phyloP scores from a whole-genome alignment of 2,113 vertebrate genomes.

The Lagenorhynchus albirostris region DNA sequence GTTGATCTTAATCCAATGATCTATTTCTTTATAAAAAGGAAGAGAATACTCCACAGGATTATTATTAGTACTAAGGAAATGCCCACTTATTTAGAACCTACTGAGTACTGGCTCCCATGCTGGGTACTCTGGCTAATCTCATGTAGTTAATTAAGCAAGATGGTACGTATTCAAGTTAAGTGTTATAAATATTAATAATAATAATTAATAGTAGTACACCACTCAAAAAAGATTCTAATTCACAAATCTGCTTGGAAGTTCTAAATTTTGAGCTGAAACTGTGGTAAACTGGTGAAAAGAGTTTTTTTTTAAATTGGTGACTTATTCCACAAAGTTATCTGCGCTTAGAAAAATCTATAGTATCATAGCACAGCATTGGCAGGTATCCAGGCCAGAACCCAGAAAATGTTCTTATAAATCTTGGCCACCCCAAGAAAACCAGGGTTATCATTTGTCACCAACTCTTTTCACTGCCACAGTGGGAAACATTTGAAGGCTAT shows the following conservation, averaged over 20 bases:
- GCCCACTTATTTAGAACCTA: slow-evolving; percentile 4
- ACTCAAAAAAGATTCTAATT: slow-evolving; percentile 5
- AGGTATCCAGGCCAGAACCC: background rate
- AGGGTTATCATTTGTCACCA: background rate
- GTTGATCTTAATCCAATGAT: background rate
- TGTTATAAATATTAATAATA: background rate
- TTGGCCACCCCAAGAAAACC: background rate
- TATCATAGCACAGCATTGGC: background rate
- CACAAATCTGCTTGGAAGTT: background rate
- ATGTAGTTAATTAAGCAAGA: slow-evolving; percentile 29
- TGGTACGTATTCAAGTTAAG: background rate
- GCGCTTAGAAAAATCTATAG: background rate
- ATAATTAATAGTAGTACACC: background rate
- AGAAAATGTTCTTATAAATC: background rate
- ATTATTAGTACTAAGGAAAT: background rate
- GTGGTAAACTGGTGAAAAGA: background rate
- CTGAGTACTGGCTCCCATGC: background rate
- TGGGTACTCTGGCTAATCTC: background rate
- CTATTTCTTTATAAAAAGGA: slow-evolving; percentile 2
- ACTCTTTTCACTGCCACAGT: background rate
- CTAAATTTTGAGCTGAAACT: background rate
- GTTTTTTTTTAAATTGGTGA: background rate
- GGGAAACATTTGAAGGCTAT: background rate
- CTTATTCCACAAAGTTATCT: background rate
- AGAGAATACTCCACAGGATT: background rate